Evolutionary conservation across 2,888 invertebrate genomes (phyloP).

Genomic region (Dioctria rufipes): DNA sequence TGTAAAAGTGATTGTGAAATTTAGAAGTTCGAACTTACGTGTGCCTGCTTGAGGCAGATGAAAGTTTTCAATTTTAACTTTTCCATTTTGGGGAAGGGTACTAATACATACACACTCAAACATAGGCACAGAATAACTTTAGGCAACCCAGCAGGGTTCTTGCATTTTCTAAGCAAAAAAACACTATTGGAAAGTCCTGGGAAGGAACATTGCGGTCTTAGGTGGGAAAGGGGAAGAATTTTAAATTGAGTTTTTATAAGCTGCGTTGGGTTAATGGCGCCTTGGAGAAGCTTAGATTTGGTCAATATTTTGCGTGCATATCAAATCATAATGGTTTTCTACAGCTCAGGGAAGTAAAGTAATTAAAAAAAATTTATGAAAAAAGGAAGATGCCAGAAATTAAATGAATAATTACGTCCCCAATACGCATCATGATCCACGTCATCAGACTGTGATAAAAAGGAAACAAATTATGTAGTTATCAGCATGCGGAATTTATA

Average conservation of each 20-base stretch:
- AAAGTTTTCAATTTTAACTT: constrained; percentile 47
- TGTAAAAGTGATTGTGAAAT: constrained; percentile 13
- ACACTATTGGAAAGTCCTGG: background rate
- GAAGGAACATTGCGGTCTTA: constrained; percentile 24
- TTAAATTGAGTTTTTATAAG: constrained; percentile 38
- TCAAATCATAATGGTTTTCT: too few species aligned
- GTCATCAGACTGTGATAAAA: too few species aligned
- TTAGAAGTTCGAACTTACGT: constrained; percentile 25
- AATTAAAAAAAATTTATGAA: too few species aligned
- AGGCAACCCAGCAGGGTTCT: background rate
- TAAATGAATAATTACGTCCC: too few species aligned
- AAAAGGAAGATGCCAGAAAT: too few species aligned
- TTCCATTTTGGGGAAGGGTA: background rate
- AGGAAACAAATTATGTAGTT: too few species aligned
- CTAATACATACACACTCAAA: background rate
- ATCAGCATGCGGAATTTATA: too few species aligned
- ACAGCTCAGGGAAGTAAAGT: too few species aligned
- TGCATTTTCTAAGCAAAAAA: background rate
- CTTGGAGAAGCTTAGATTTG: too few species aligned
- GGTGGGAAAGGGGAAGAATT: constrained; percentile 31
- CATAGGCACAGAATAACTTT: background rate
- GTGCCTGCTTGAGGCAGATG: constrained; percentile 17
- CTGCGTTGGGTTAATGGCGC: background rate
- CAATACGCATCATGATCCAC: too few species aligned
- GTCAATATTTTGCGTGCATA: too few species aligned